Evolutionary conservation across 2,113 vertebrate species (phyloP).

Genomic region (Mustelus asterias): DNA sequence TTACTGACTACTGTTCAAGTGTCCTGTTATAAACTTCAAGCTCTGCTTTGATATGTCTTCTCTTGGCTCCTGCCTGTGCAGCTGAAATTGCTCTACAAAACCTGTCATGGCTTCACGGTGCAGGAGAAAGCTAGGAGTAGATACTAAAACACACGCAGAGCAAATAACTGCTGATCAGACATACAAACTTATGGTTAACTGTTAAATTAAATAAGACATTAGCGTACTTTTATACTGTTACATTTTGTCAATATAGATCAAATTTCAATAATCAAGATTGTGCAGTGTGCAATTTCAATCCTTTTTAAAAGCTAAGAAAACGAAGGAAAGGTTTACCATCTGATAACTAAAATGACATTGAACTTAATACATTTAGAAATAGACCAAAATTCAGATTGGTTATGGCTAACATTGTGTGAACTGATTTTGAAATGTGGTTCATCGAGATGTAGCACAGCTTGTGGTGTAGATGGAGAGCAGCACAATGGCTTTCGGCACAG

Average conservation of each 20-base stretch:
- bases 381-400: neutral
- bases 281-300: neutral
- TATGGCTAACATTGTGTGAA: neutral
- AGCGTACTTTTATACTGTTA: neutral
- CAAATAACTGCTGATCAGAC: neutral
- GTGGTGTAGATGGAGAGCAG: neutral
- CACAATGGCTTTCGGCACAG: neutral
- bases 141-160: neutral
- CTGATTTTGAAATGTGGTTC: conserved; percentile 3
- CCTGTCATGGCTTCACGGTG: neutral
- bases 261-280: neutral
- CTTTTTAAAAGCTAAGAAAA: neutral
- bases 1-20: neutral
- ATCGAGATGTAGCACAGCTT: neutral
- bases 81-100: neutral
- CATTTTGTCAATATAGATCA: neutral
- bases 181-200: neutral
- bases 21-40: neutral
- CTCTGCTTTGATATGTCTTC: neutral
- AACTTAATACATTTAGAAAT: neutral
- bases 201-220: neutral
- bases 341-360: neutral
- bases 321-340: neutral
- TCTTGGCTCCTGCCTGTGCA: neutral
- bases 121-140: neutral